phyloP scores from a whole-genome alignment of 2,888 invertebrate genomes.

The Nymphalis urticae region DNA sequence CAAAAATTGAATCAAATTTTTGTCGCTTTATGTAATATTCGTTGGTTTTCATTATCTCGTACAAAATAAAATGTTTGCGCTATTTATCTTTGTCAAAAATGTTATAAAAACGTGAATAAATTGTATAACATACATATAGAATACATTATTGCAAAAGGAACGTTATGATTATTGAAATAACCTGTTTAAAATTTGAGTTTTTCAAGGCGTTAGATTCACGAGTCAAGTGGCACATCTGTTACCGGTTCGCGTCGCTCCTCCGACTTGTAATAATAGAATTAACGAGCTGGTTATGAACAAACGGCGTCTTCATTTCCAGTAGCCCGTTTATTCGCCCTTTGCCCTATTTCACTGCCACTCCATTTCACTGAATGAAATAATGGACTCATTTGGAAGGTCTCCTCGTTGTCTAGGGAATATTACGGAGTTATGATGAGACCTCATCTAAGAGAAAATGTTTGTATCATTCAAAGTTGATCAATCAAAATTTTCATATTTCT shows the following conservation, averaged over 20 bases:
- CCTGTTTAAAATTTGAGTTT: slow-evolving; percentile 40
- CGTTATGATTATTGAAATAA: slow-evolving; percentile 31
- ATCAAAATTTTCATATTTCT: slow-evolving; percentile 1
- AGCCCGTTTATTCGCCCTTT: slow-evolving; percentile 69
- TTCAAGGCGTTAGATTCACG: slow-evolving; percentile 52
- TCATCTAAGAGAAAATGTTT: slow-evolving; percentile 42
- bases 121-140: too few species aligned
- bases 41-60: not conserved
- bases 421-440: slow-evolving; percentile 61
- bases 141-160: slow-evolving; percentile 2
- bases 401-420: slow-evolving; percentile 60
- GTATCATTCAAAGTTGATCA: slow-evolving; percentile 10
- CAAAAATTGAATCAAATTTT: not conserved
- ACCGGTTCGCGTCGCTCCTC: slow-evolving; percentile 70
- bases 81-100: too few species aligned
- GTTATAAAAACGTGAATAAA: too few species aligned
- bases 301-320: slow-evolving; percentile 79
- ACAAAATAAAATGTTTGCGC: not conserved
- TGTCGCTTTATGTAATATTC: not conserved
- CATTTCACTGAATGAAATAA: slow-evolving; percentile 77
- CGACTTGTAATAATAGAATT: slow-evolving; percentile 80
- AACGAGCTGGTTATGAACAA: slow-evolving; percentile 81
- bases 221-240: slow-evolving; percentile 76
- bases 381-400: slow-evolving; percentile 67
- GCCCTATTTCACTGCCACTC: slow-evolving; percentile 77